Evolutionary conservation across 2,888 invertebrate species (phyloP).

Genomic region (Tachina lurida): DNA sequence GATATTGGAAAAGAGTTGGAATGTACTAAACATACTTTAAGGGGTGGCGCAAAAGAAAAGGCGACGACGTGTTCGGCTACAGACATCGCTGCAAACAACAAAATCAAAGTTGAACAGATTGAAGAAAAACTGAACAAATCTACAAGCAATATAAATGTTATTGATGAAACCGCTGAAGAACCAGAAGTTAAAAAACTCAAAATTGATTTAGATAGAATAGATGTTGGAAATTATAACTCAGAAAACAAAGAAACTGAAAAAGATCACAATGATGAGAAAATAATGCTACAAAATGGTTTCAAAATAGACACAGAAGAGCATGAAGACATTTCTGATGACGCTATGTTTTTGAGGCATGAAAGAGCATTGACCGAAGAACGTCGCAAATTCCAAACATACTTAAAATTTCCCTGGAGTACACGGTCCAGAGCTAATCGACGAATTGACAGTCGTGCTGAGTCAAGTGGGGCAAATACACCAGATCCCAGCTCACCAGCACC

Average conservation of each 20-base stretch:
- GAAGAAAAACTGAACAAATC: constrained; percentile 27
- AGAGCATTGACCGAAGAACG: constrained; percentile 88
- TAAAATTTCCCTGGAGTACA: constrained; percentile 83
- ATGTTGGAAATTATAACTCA: constrained; percentile 4
- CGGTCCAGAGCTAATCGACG: constrained; percentile 86
- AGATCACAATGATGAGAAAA: constrained; percentile 20
- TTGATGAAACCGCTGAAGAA: constrained; percentile 39
- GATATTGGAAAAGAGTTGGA: constrained; percentile 19
- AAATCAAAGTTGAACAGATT: background rate
- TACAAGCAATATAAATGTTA: constrained; percentile 3
- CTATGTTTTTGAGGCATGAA: constrained; percentile 88
- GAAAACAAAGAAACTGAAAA: background rate
- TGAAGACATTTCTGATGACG: constrained; percentile 92
- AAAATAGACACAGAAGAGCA: constrained; percentile 46
- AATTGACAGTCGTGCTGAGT: constrained; percentile 87
- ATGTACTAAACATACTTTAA: background rate
- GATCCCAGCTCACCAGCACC: constrained; percentile 86
- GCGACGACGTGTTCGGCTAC: background rate
- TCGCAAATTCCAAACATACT: constrained; percentile 85
- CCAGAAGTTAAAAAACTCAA: constrained; percentile 65
- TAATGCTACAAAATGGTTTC: constrained; percentile 28
- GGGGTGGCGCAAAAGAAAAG: constrained; percentile 36
- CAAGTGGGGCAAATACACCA: constrained; percentile 89
- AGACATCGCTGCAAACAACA: background rate
- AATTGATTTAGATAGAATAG: constrained; percentile 57